Evolutionary conservation across 2,888 invertebrate species (phyloP).

Genomic region (Drosophila koepferae): DNA sequence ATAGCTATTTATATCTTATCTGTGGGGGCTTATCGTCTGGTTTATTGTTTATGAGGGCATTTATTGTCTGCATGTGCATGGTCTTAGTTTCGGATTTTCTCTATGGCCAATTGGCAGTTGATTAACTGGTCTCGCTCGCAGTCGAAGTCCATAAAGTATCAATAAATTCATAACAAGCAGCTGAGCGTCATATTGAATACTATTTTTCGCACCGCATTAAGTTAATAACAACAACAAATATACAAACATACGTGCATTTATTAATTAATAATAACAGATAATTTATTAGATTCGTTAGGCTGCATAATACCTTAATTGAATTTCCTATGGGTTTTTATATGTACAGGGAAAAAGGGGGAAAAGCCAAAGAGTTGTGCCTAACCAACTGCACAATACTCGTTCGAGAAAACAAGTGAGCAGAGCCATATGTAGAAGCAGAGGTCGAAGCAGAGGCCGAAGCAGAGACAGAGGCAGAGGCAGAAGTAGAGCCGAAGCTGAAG

Average conservation of each 20-base stretch:
- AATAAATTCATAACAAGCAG: slow-evolving; percentile 56
- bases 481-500: no score
- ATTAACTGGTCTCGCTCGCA: slow-evolving; percentile 32
- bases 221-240: slow-evolving; percentile 8
- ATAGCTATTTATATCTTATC: slow-evolving; percentile 59
- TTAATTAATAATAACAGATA: slow-evolving; percentile 9
- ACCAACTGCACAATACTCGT: not conserved
- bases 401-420: not conserved
- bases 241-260: not conserved
- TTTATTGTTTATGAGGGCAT: slow-evolving; percentile 62
- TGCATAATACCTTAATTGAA: slow-evolving; percentile 31
- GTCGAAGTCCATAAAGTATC: slow-evolving; percentile 47
- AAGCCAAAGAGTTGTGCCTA: not conserved
- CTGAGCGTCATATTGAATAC: slow-evolving; percentile 49
- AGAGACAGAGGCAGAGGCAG: no score
- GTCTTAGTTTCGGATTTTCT: slow-evolving; percentile 15
- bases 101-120: slow-evolving; percentile 55
- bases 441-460: no score
- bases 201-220: slow-evolving; percentile 48
- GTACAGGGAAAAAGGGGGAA: not conserved
- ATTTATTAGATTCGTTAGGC: slow-evolving; percentile 5
- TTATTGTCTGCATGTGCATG: slow-evolving; percentile 48
- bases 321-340: not conserved
- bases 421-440: no score
- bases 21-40: slow-evolving; percentile 45